A percentile compares a stretch with the other conserved stretches of the same genome.
Conservation (phyloP, 2,797 vertebrate species). For the Gambusia yucatana region DNA sequence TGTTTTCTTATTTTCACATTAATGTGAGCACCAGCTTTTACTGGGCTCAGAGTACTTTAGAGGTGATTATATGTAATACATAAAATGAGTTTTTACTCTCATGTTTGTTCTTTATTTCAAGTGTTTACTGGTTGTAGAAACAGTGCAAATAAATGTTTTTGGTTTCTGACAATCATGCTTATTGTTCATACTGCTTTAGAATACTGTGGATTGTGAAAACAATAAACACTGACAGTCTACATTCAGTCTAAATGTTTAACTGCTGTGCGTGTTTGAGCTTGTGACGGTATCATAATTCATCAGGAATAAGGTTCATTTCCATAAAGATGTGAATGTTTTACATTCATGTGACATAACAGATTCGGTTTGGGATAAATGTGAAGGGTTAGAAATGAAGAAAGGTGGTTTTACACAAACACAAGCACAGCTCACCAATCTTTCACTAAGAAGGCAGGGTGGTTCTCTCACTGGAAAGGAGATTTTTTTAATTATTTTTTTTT, state of each 20-base stretch:
- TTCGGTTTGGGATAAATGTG: slow-evolving; percentile 41
- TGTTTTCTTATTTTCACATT: slow-evolving; percentile 43
- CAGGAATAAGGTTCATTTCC: slow-evolving; percentile 38
- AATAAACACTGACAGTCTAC: slow-evolving; percentile 44
- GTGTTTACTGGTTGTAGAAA: slow-evolving; percentile 44
- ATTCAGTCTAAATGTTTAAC: slow-evolving; percentile 41
- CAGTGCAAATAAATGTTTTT: slow-evolving; percentile 58
- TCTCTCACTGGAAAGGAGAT: slow-evolving; percentile 28
- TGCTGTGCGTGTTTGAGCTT: slow-evolving; percentile 1
- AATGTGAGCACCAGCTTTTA: slow-evolving; percentile 42
- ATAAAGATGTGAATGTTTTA: slow-evolving; percentile 62
- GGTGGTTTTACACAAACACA: slow-evolving; percentile 11
- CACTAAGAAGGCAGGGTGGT: slow-evolving; percentile 43
- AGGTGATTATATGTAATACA: slow-evolving; percentile 37
- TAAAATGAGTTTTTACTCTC: slow-evolving; percentile 21
- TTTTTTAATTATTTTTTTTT: neutral
- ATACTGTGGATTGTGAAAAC: slow-evolving; percentile 46
- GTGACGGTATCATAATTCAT: slow-evolving; percentile 30
- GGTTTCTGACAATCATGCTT: slow-evolving; percentile 53
- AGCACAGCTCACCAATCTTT: neutral
- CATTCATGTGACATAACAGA: slow-evolving; percentile 45
- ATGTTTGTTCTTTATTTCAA: slow-evolving; percentile 25
- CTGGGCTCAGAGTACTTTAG: slow-evolving; percentile 40
- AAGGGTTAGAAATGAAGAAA: slow-evolving; percentile 10
- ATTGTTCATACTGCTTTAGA: slow-evolving; percentile 43